These are phyloP conservation scores for Venturia canescens DNA, from an alignment of 1,140 invertebrate species.

Conservation along the genomic window DNA sequence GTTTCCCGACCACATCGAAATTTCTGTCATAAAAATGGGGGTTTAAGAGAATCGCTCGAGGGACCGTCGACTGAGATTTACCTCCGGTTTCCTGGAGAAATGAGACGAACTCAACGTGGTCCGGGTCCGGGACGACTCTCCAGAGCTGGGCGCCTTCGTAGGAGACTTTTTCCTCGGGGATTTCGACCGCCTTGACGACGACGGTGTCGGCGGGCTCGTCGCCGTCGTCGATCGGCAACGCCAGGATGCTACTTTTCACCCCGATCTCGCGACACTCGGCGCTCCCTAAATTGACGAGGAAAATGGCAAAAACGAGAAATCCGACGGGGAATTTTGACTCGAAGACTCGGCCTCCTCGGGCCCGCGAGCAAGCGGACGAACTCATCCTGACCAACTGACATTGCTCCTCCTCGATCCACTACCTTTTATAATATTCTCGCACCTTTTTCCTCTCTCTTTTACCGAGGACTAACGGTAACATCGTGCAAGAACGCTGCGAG, in stretches of 20 bases:
- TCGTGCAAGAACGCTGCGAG: slow-evolving; percentile 36
- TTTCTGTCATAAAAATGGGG: slow-evolving; percentile 76
- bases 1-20: slow-evolving; percentile 84
- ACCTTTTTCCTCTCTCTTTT: slow-evolving; percentile 29
- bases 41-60: background rate
- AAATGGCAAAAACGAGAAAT: background rate
- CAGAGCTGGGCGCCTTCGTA: slow-evolving; percentile 78
- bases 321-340: background rate
- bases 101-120: slow-evolving; percentile 69
- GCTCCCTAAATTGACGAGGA: background rate
- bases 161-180: slow-evolving; percentile 69
- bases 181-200: slow-evolving; percentile 65
- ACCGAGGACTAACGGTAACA: slow-evolving; percentile 64
- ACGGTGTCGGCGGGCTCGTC: slow-evolving; percentile 55
- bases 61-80: slow-evolving; percentile 38
- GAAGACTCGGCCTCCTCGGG: background rate
- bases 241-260: background rate
- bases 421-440: slow-evolving; percentile 73
- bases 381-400: slow-evolving; percentile 58
- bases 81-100: slow-evolving; percentile 75
- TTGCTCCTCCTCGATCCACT: slow-evolving; percentile 53
- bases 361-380: slow-evolving; percentile 13
- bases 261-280: slow-evolving; percentile 5
- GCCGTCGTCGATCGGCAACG: slow-evolving; percentile 54
- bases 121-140: slow-evolving; percentile 70